Conservation (phyloP, 2,888 invertebrate genomes). For the Caenorhabditis japonica region DNA sequence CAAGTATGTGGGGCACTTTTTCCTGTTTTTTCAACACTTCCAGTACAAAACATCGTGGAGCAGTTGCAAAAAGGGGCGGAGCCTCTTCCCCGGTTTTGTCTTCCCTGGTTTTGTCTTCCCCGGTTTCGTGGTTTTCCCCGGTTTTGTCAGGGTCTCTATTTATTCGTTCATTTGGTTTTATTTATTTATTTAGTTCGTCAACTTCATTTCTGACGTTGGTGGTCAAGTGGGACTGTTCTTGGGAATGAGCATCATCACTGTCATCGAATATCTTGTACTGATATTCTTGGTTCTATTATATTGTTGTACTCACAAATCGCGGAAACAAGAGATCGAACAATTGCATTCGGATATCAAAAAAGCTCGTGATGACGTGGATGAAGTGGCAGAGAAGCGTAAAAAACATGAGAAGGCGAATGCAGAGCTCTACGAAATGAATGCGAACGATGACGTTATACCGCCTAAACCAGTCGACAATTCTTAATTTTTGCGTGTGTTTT, state of each 20-base stretch:
- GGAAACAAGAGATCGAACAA: conserved; percentile 53
- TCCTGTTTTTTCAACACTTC: no score
- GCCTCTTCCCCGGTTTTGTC: no score
- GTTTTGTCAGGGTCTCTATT: no score
- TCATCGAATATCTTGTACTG: conserved; percentile 58
- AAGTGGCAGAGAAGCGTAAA: conserved; percentile 32
- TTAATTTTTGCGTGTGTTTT: no score
- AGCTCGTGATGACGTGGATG: conserved; percentile 36
- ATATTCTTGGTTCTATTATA: conserved; percentile 58
- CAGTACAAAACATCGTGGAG: no score
- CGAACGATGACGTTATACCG: conserved; percentile 24
- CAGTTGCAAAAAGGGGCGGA: no score
- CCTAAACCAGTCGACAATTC: conserved; percentile 39
- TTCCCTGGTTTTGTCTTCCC: no score
- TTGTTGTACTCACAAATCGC: conserved; percentile 58
- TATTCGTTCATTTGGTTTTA: no score
- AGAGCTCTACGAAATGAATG: conserved; percentile 28
- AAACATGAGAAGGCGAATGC: conserved; percentile 43
- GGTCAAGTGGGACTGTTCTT: conserved; percentile 78
- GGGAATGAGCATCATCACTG: conserved; percentile 69
- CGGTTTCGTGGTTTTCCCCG: no score
- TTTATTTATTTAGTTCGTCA: conserved; percentile 77
- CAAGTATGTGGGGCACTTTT: no score
- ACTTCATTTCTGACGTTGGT: conserved; percentile 78
- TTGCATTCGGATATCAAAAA: conserved; percentile 54